Conservation (phyloP, 2,888 invertebrate species). For the Nomada ferruginata region DNA sequence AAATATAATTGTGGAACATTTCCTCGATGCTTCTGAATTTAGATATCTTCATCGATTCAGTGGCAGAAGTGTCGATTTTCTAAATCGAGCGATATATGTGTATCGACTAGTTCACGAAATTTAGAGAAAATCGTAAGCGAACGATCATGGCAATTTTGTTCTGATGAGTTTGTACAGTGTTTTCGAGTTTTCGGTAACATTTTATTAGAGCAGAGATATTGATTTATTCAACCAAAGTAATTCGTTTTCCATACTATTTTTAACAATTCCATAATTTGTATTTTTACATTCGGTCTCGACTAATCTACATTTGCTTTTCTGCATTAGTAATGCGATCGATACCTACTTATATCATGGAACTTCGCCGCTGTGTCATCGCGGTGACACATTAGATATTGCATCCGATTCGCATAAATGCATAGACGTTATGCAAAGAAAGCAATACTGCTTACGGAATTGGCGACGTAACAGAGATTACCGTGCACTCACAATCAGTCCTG, state of each 20-base stretch:
- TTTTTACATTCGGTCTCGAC: background rate
- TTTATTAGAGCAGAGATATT: too few relatives aligned
- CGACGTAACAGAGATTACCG: conserved; percentile 40
- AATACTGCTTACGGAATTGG: conserved; percentile 46
- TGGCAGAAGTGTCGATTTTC: too few relatives aligned
- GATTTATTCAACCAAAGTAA: too few relatives aligned
- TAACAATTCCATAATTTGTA: too few relatives aligned
- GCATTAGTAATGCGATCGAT: conserved; percentile 7
- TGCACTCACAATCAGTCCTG: background rate
- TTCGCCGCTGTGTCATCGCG: conserved; percentile 28
- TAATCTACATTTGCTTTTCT: background rate
- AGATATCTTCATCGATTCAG: too few relatives aligned
- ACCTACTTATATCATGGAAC: background rate
- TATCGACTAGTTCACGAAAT: background rate
- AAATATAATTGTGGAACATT: too few relatives aligned
- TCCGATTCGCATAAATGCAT: conserved; percentile 26
- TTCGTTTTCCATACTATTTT: too few relatives aligned
- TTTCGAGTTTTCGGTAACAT: background rate
- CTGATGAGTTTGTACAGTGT: background rate
- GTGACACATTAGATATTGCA: conserved; percentile 14
- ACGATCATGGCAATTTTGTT: background rate
- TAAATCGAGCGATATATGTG: background rate
- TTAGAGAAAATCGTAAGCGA: background rate
- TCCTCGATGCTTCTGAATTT: too few relatives aligned
- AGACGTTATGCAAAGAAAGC: conserved; percentile 52